phyloP scores from a whole-genome alignment of 2,888 invertebrate species.

The Cephalotes varians region DNA sequence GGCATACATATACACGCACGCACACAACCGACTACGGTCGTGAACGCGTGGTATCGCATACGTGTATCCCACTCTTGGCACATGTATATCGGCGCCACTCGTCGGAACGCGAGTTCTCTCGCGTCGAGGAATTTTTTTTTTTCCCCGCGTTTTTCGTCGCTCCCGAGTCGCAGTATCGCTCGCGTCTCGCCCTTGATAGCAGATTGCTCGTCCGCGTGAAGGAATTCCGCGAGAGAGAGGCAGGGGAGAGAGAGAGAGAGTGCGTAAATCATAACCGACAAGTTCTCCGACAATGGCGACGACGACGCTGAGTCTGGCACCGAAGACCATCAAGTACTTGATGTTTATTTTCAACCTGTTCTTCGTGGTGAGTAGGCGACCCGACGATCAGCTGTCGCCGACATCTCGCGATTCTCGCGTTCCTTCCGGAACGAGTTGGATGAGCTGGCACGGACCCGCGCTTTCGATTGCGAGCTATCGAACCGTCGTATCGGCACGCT shows the following conservation, averaged over 20 bases:
- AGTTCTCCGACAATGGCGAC: not conserved
- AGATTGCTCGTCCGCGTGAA: not conserved
- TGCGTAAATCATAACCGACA: not conserved
- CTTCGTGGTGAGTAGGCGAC: constrained; percentile 89
- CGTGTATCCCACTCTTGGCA: not conserved
- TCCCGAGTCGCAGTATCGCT: constrained; percentile 12
- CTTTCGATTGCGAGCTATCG: constrained; percentile 31
- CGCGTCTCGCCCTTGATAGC: constrained; percentile 21
- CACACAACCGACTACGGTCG: no score
- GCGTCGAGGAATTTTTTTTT: constrained; percentile 23
- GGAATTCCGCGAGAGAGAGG: not conserved
- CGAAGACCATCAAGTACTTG: constrained; percentile 88
- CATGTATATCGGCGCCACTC: constrained; percentile 24
- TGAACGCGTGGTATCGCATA: not conserved
- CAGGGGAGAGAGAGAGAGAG: not conserved
- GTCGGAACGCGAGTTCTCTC: constrained; percentile 20
- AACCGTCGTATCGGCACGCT: not conserved
- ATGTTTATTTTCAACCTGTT: constrained; percentile 91
- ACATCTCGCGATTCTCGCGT: not conserved
- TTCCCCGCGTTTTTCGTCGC: constrained; percentile 30
- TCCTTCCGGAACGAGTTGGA: constrained; percentile 13
- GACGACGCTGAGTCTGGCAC: constrained; percentile 19
- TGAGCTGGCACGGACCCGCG: constrained; percentile 40
- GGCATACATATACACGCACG: not conserved
- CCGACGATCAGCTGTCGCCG: not conserved